Evolutionary conservation across 2,888 invertebrate species (phyloP), one percentile per base, ranked within the genome.

Genomic region (Aspidiotus rigidus): DNA sequence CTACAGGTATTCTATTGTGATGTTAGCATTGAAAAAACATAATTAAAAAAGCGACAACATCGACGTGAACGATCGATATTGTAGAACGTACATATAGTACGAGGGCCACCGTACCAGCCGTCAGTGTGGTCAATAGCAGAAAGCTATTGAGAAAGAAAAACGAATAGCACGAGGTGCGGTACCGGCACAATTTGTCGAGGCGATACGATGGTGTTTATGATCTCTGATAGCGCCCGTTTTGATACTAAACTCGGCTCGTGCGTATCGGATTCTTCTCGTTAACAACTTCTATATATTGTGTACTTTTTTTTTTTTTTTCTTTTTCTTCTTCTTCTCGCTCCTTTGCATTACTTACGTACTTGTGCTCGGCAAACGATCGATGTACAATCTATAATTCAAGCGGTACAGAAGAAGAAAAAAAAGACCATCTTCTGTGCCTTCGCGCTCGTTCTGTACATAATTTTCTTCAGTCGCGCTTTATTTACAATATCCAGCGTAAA

Each of bases 111-210:
- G 28, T 28, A 28, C 28, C 28, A 28, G 28, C 28, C 28, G 28
- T 28, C 42, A 54, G 64, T 64, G 64, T 64, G 64, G 64, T 56
- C 64, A 64, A 55, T 64, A 62, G 60, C 39, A 41, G 54, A 66
- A 28, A 28, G 28, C 28, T 28, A 28, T 28, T 28, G 28, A 28
- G 28, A 28, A 28, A 62, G 69, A 63, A 69, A 53, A 69, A 53
- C 53, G 9, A 57, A 56, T 57, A 3, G n/a, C 61, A n/a, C 57
- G 60, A 42, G 56, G 61, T 70, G 69, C 69, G 69, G 69, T 69
- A 62, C 69, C 44, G 57, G 69, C 49, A 59, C 62, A 69, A 62
- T 62, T 69, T 69, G 62, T 62, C 69, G 56, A 69, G 66, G 69
- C 62, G 69, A 69, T 28, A 28, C 28, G 28, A 59, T 62, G 56